A percentile compares a stretch with the other conserved stretches of the same genome.
Evolutionary conservation across 2,113 vertebrate genomes (phyloP).

Genomic region (Sisor rabdophorus): DNA sequence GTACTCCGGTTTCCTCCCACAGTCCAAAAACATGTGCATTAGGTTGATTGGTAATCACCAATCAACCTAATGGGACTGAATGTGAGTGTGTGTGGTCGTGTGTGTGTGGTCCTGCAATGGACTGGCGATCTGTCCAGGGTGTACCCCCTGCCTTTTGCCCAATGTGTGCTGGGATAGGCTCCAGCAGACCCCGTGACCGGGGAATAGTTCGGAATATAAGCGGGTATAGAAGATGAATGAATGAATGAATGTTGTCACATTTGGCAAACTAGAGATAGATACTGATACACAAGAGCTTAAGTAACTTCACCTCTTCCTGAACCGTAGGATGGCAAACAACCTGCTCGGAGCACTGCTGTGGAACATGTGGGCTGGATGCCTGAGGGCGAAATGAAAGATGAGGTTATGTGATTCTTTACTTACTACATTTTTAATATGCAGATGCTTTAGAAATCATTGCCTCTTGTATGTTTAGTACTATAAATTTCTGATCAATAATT

Average conservation of each 20-base stretch:
- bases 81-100: no score
- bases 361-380: neutral
- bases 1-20: no score
- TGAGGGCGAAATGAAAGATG: neutral
- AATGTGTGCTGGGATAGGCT: no score
- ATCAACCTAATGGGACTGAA: no score
- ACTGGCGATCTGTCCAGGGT: no score
- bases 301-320: conserved; percentile 30
- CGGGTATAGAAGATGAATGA: no score
- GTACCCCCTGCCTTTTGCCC: no score
- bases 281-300: neutral
- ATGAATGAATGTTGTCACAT: neutral
- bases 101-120: no score
- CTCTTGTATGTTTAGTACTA: neutral
- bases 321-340: conserved; percentile 8
- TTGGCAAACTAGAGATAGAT: conserved; percentile 2
- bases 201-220: no score
- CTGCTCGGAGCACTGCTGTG: neutral
- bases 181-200: no score
- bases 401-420: neutral
- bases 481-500: neutral
- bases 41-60: no score
- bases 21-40: no score
- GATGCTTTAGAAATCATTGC: conserved; percentile 8
- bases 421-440: conserved; percentile 5